Conservation (phyloP, 2,888 invertebrate species). For the Amiota mariae region DNA sequence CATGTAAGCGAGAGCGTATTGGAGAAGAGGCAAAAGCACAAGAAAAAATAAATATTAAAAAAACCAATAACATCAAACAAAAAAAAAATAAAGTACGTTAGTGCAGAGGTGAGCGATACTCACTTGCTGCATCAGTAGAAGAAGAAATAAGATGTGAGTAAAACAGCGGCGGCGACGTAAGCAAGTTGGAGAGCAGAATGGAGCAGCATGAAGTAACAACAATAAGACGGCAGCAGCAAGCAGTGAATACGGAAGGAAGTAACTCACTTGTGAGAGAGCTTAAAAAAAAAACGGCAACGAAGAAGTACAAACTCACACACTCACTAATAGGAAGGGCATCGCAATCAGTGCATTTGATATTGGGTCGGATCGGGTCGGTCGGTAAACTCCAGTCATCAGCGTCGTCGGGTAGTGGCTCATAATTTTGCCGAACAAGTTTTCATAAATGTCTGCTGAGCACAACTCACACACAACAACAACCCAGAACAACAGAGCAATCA, state of each 20-base stretch:
- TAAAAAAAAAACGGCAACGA: too few relatives aligned
- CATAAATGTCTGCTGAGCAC: slow-evolving; percentile 56
- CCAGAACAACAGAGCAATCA: neutral
- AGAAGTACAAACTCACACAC: neutral
- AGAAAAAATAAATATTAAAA: slow-evolving; percentile 36
- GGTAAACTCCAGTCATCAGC: neutral
- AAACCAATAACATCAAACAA: slow-evolving; percentile 45
- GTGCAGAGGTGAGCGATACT: slow-evolving; percentile 53
- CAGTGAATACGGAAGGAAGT: slow-evolving; percentile 27
- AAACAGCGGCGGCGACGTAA: neutral
- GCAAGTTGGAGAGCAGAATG: slow-evolving; percentile 11
- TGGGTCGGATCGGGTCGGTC: slow-evolving; percentile 26
- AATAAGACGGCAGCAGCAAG: neutral
- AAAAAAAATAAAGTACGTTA: slow-evolving; percentile 11
- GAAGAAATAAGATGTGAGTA: slow-evolving; percentile 16
- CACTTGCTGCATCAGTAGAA: neutral
- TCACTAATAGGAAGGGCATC: slow-evolving; percentile 5
- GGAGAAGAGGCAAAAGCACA: slow-evolving; percentile 15
- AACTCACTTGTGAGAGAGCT: slow-evolving; percentile 12
- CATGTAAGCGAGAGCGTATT: slow-evolving; percentile 5
- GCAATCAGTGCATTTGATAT: slow-evolving; percentile 8
- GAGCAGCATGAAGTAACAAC: neutral
- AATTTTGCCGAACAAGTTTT: slow-evolving; percentile 64
- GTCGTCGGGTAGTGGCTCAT: slow-evolving; percentile 50
- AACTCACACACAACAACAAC: neutral